A percentile compares a stretch with the other conserved stretches of the same genome.
Conservation (phyloP, 1,140 invertebrate species). For the Lepidostoma basale region DNA sequence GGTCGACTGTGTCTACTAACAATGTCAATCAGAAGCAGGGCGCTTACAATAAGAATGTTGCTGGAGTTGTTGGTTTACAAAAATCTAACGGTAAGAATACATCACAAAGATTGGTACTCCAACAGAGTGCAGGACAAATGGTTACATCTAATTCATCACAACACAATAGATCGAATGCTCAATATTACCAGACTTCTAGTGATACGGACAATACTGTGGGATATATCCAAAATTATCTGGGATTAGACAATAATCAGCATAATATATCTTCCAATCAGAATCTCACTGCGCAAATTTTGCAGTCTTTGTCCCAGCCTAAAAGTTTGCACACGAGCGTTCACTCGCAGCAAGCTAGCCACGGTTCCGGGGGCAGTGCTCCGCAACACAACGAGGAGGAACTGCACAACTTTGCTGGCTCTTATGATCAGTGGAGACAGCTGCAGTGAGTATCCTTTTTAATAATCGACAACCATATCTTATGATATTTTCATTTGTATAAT, state of each 20-base stretch:
- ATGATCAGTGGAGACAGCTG: constrained; percentile 33
- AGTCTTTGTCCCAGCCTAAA: constrained; percentile 57
- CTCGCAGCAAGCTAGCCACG: background rate
- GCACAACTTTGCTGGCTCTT: background rate
- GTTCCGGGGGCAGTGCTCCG: background rate
- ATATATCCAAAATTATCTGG: constrained; percentile 57
- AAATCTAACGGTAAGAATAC: constrained; percentile 22
- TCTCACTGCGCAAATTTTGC: constrained; percentile 58
- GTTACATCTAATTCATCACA: constrained; percentile 54
- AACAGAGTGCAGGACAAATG: constrained; percentile 56
- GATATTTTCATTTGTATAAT: constrained; percentile 11
- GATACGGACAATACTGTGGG: constrained; percentile 49
- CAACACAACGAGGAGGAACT: background rate
- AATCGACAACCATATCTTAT: background rate
- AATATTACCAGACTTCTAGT: constrained; percentile 56
- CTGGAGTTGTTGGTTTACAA: constrained; percentile 20
- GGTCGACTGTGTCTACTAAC: background rate
- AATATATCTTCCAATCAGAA: constrained; percentile 55
- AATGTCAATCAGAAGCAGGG: constrained; percentile 20
- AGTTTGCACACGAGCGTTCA: constrained; percentile 35
- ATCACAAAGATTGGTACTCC: constrained; percentile 50
- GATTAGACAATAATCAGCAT: constrained; percentile 51
- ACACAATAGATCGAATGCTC: constrained; percentile 53
- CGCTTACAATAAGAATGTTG: constrained; percentile 23
- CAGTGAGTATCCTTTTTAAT: constrained; percentile 31